Percentiles rank a stretch among this genome's conserved stretches.
phyloP scores from a whole-genome alignment of 2,113 vertebrate genomes.

The Anthoscopus minutus region DNA sequence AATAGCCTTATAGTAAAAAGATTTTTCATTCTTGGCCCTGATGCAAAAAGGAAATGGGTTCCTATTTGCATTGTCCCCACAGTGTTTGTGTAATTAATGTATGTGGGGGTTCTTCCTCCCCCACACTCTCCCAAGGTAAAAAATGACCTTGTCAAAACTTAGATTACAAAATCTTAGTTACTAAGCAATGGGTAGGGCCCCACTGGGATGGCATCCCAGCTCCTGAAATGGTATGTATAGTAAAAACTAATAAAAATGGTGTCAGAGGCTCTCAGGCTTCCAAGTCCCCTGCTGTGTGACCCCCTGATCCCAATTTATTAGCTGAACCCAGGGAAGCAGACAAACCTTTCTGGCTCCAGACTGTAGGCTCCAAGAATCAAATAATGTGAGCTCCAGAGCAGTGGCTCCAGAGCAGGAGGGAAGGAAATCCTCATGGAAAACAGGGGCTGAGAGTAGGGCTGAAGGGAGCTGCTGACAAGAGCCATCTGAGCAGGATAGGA shows the following conservation, averaged over 20 bases:
- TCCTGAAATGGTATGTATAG: conserved; percentile 75
- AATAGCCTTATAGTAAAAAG: background rate
- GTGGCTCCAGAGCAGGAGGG: conserved; percentile 58
- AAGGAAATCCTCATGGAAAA: conserved; percentile 37
- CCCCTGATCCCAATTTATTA: conserved; percentile 83
- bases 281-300: conserved; percentile 77
- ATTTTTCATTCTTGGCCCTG: conserved; percentile 31
- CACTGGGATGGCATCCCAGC: conserved; percentile 73
- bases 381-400: conserved; percentile 63
- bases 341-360: conserved; percentile 77
- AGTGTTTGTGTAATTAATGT: conserved; percentile 81
- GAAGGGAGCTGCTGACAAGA: conserved; percentile 29
- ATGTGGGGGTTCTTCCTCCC: conserved; percentile 65
- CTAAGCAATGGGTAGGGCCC: conserved; percentile 73
- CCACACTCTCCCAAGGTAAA: conserved; percentile 72
- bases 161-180: conserved; percentile 81
- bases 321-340: conserved; percentile 75
- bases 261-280: conserved; percentile 78
- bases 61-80: conserved; percentile 70
- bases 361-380: conserved; percentile 73
- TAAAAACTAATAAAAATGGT: conserved; percentile 83
- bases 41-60: conserved; percentile 48
- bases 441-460: conserved; percentile 23
- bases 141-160: conserved; percentile 83
- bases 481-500: conserved; percentile 26